Evolutionary conservation across 2,113 vertebrate genomes (phyloP), one percentile per base, ranked within the genome.

Genomic region (Tinamus guttatus): DNA sequence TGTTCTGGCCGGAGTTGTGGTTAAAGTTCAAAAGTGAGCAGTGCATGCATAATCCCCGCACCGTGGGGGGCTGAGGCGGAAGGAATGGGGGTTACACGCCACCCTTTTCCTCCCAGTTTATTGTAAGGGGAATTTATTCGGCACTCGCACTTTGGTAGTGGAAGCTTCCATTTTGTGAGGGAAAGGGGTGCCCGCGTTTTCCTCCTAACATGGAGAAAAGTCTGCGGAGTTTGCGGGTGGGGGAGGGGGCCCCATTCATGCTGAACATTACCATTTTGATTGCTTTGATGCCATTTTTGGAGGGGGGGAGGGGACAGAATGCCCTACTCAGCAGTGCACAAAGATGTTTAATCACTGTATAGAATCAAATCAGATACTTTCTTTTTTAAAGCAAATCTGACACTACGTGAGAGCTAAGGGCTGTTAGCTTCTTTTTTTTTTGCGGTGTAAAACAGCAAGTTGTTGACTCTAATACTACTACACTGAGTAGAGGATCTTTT

Each of bases 201-300:
- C 96, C 96, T 98, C 96, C 97, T 95, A 98, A 98, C 98, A 99
- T 98, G 98, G 98, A 99, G 98, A 98, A 98, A 98, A 99, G 98
- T 99, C 98, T 98, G 98, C 98, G 98, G 99, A 99, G 99, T 99
- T 99, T 99, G 97, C 93, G 86, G 96, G 97, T 97, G 98, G 98
- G 99, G 98, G 98, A 97, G 98, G 99, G 99, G 98, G 97, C 95
- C 97, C 98, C 98, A 98, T 99, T 99, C 99, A 98, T 98, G 98
- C 98, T 98, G 97, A 98, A 98, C 99, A 99, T 99, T 99, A 98
- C 99, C 99, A 99, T 99, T 99, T 99, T 99, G 99, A 99, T 99
- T 99, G 99, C 99, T 99, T 99, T 98, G 99, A 98, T 99, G 99
- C 99, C 98, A 98, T 99, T 99, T 99, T 99, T 98, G 98, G 98